A percentile compares a stretch with the other conserved stretches of the same genome.
phyloP scores from a whole-genome alignment of 92 coral and sea anemone species.

The Diadumene lineata region DNA sequence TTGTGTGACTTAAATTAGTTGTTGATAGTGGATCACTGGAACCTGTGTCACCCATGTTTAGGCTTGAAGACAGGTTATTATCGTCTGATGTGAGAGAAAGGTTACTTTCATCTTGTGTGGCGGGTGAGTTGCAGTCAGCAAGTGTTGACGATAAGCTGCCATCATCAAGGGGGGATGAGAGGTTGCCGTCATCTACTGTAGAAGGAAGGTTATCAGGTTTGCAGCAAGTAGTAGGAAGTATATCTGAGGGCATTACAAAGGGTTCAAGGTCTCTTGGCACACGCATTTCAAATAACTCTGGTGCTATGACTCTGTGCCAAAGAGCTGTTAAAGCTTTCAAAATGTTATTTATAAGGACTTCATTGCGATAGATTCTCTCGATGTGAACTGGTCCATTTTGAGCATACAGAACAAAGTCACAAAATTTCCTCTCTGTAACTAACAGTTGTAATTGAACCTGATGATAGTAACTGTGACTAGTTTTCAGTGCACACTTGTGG shows the following conservation, averaged over 20 bases:
- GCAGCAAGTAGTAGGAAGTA: not conserved
- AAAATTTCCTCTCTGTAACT: constrained; percentile 37
- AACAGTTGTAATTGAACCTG: constrained; percentile 38
- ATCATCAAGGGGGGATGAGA: not conserved
- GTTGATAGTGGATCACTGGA: too few species aligned
- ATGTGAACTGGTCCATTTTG: constrained; percentile 39
- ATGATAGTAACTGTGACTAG: constrained; percentile 37
- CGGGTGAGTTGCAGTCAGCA: not conserved
- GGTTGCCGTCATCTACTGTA: not conserved
- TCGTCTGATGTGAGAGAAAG: too few species aligned
- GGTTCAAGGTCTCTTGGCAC: constrained; percentile 53
- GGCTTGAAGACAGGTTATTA: too few species aligned
- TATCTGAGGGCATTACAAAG: constrained; percentile 23
- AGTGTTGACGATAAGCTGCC: not conserved
- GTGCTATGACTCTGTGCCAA: constrained; percentile 59
- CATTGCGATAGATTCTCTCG: constrained; percentile 39
- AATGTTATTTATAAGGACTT: constrained; percentile 28
- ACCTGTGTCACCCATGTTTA: too few species aligned
- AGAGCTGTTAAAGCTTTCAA: constrained; percentile 35
- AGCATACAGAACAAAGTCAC: constrained; percentile 51
- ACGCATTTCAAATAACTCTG: constrained; percentile 61
- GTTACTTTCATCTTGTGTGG: not conserved
- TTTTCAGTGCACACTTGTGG: constrained; percentile 23
- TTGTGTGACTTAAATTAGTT: too few species aligned
- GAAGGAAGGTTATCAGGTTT: not conserved